Percentiles rank a stretch among this genome's conserved stretches.
Evolutionary conservation across 2,113 vertebrate genomes (phyloP).

Genomic region (Spermophilus dauricus): DNA sequence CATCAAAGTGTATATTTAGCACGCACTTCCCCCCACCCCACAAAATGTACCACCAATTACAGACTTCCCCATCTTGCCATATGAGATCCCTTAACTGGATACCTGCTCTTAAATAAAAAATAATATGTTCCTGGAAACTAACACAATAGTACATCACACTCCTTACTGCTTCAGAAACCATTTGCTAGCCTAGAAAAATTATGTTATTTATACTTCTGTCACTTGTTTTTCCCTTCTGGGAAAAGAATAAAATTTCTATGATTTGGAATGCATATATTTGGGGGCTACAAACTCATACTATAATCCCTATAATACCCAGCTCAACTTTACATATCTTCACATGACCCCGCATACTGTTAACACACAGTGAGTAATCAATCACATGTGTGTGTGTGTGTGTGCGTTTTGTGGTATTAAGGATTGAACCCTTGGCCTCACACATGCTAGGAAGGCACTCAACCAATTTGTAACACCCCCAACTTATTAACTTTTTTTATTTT

Average conservation of each 20-base stretch:
- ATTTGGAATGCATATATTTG: neutral
- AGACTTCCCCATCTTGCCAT: neutral
- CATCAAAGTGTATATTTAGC: neutral
- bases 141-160: neutral
- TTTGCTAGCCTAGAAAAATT: neutral
- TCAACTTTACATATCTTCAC: neutral
- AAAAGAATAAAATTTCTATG: constrained; percentile 8
- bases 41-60: neutral
- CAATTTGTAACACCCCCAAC: neutral
- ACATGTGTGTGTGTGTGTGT: neutral
- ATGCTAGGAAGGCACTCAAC: neutral
- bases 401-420: neutral
- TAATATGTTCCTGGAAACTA: neutral
- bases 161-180: constrained; percentile 24
- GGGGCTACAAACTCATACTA: neutral
- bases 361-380: neutral
- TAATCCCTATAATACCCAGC: neutral
- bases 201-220: neutral
- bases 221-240: neutral
- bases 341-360: neutral
- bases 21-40: neutral
- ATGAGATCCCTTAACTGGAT: neutral
- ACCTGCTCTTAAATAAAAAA: neutral
- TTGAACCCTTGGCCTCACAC: neutral
- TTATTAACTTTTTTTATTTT: neutral